A percentile compares a stretch with the other conserved stretches of the same genome.
Evolutionary conservation across 2,888 invertebrate species (phyloP).

Genomic region (Scelioninae gen. 2): DNA sequence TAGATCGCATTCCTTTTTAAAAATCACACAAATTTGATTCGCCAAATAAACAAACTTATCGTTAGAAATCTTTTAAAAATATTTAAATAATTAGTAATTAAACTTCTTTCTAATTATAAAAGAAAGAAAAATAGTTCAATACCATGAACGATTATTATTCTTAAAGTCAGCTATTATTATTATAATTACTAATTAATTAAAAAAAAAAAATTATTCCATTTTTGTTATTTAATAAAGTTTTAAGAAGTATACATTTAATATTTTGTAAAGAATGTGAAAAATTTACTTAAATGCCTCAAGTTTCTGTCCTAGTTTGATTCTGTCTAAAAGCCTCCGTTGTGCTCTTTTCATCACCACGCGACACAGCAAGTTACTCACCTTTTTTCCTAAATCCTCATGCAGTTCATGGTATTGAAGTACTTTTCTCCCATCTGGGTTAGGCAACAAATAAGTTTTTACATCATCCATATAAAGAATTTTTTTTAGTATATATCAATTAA

Average conservation of each 20-base stretch:
- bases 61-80: neutral
- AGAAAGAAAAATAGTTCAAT: slow-evolving; percentile 2
- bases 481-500: too few relatives aligned
- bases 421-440: slow-evolving; percentile 15
- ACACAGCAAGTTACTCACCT: slow-evolving; percentile 8
- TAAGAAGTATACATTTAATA: too few relatives aligned
- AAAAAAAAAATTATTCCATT: too few relatives aligned
- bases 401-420: slow-evolving; percentile 16
- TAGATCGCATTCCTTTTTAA: too few relatives aligned
- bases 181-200: neutral
- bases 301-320: neutral
- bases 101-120: too few relatives aligned
- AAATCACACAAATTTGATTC: too few relatives aligned
- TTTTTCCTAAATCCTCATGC: slow-evolving; percentile 2
- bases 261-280: slow-evolving; percentile 1
- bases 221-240: too few relatives aligned
- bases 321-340: slow-evolving; percentile 1
- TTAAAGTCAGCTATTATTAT: too few relatives aligned
- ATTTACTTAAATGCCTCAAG: slow-evolving; percentile 10
- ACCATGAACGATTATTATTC: neutral
- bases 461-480: too few relatives aligned
- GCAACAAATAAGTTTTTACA: slow-evolving; percentile 13
- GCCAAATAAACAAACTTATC: slow-evolving; percentile 16
- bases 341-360: slow-evolving; percentile 10
- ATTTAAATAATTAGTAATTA: too few relatives aligned